phyloP scores from a whole-genome alignment of 1,140 invertebrate genomes.

The Zeugodacus cucurbitae region DNA sequence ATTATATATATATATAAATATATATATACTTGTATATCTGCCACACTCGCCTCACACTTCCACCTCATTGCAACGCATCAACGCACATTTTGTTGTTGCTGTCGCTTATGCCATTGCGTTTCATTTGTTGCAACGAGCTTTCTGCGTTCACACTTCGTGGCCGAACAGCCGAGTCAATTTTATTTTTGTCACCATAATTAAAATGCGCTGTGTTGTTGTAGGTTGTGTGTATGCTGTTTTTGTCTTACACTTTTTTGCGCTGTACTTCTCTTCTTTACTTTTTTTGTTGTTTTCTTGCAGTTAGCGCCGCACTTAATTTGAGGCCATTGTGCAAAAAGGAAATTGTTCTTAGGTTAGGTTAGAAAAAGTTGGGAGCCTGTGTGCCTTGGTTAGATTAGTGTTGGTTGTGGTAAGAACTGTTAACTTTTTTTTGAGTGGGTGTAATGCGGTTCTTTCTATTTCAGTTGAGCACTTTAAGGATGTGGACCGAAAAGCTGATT shows the following conservation, averaged over 20 bases:
- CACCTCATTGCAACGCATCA: slow-evolving; percentile 4
- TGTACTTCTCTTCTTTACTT: neutral
- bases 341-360: neutral
- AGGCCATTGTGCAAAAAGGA: neutral
- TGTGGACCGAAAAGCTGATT: no score
- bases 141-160: neutral
- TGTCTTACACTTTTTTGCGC: neutral
- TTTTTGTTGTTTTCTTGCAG: neutral
- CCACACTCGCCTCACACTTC: neutral
- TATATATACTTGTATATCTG: neutral
- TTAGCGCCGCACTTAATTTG: neutral
- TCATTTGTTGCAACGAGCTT: neutral
- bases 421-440: no score
- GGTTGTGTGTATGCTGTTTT: neutral
- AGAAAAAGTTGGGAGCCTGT: neutral
- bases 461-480: no score
- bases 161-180: slow-evolving; percentile 6
- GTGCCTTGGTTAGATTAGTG: neutral
- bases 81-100: neutral
- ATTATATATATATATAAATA: neutral
- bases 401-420: neutral
- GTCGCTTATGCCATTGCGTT: neutral
- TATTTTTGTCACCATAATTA: slow-evolving; percentile 20
- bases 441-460: no score
- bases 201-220: neutral